A percentile compares a stretch with the other conserved stretches of the same genome.
Conservation (phyloP, 2,888 invertebrate genomes). For the Scaptomyza caliginosa region DNA sequence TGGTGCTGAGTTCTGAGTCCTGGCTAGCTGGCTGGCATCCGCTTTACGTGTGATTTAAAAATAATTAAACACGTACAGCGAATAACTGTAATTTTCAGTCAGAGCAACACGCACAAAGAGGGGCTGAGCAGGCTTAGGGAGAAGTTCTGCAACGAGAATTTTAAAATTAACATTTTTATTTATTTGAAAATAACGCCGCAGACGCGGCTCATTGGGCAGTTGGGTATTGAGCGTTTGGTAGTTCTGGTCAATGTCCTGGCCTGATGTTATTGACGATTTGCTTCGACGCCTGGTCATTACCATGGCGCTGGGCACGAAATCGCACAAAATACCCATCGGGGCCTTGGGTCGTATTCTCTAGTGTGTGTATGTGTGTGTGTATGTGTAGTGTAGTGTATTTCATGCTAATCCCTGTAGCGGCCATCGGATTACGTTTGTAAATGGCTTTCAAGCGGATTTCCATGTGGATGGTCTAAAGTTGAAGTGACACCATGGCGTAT, state of each 20-base stretch:
- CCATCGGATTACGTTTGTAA: conserved; percentile 90
- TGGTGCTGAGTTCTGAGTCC: conserved; percentile 1
- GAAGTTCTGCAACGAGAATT: conserved; percentile 38
- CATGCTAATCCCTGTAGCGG: conserved; percentile 84
- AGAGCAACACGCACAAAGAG: conserved; percentile 39
- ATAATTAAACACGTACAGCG: conserved; percentile 80
- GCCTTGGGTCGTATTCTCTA: conserved; percentile 86
- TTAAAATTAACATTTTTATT: conserved; percentile 80
- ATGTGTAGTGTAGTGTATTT: conserved; percentile 1
- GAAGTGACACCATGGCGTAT: conserved; percentile 86
- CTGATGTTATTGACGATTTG: conserved; percentile 34
- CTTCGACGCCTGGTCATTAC: conserved; percentile 85
- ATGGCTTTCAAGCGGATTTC: conserved; percentile 90
- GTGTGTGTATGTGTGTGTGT: conserved; percentile 1
- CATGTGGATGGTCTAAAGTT: conserved; percentile 86
- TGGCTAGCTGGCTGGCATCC: conserved; percentile 20
- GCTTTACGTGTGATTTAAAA: conserved; percentile 77
- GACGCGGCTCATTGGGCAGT: conserved; percentile 61
- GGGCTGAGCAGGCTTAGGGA: too few relatives aligned
- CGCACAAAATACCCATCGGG: conserved; percentile 92
- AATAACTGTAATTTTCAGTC: conserved; percentile 76
- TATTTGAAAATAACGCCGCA: conserved; percentile 65
- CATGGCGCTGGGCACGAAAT: conserved; percentile 90
- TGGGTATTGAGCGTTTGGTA: conserved; percentile 12
- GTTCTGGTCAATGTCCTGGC: conserved; percentile 31